Percentiles rank a stretch among this genome's conserved stretches.
These are phyloP conservation scores for Zhuqinia jingwanae DNA, from an alignment of 2,888 invertebrate genomes.

Conservation along the genomic window DNA sequence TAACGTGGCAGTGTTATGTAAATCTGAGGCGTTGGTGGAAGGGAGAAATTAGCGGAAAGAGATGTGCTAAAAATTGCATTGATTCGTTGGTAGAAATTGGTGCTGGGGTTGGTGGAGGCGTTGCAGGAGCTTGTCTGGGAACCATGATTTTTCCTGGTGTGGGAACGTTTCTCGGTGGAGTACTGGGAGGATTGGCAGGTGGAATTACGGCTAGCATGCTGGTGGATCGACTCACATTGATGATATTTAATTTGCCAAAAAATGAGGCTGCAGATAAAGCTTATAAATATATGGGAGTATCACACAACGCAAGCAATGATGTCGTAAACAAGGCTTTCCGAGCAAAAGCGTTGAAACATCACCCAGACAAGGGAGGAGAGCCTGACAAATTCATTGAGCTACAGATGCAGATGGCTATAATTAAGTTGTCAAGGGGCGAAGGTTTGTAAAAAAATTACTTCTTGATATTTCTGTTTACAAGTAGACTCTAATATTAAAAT, in stretches of 20 bases:
- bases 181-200: constrained; percentile 33
- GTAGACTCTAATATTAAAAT: too few relatives aligned
- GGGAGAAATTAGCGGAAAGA: constrained; percentile 58
- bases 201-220: constrained; percentile 2
- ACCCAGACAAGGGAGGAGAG: constrained; percentile 64
- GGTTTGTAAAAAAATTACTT: too few relatives aligned
- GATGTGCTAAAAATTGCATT: constrained; percentile 51
- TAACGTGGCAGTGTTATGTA: neutral
- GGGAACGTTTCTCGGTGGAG: constrained; percentile 35
- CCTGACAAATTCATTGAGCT: constrained; percentile 40
- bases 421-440: constrained; percentile 42
- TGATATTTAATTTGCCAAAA: constrained; percentile 51
- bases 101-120: constrained; percentile 46
- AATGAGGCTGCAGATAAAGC: constrained; percentile 52
- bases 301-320: constrained; percentile 28
- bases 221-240: constrained; percentile 29
- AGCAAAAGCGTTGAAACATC: constrained; percentile 39
- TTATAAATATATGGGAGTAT: constrained; percentile 41
- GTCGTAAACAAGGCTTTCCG: constrained; percentile 41
- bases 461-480: too few relatives aligned
- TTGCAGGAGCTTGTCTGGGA: constrained; percentile 54
- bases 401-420: constrained; percentile 51
- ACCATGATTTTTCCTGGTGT: neutral
- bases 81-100: constrained; percentile 22
- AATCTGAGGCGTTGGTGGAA: constrained; percentile 54